These are phyloP conservation scores for Aphrophora alni DNA, from an alignment of 2,888 invertebrate species.

Conservation along the genomic window DNA sequence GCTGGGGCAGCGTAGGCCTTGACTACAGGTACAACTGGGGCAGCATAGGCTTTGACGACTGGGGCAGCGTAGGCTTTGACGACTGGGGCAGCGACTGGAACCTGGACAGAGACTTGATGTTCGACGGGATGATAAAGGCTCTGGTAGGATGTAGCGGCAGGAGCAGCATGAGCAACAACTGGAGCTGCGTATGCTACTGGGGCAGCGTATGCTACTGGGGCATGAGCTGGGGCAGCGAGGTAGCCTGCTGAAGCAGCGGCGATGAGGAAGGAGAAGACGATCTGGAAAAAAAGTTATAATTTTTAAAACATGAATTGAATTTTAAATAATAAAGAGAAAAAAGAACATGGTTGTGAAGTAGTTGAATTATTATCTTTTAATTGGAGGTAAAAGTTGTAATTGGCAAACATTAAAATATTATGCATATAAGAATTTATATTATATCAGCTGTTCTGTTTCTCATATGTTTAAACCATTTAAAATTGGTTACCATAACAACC, in stretches of 20 bases:
- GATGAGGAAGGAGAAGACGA: slow-evolving; percentile 57
- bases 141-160: slow-evolving; percentile 7
- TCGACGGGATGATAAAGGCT: neutral
- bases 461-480: too few relatives aligned
- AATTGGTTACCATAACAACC: too few relatives aligned
- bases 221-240: slow-evolving; percentile 19
- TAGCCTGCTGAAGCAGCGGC: slow-evolving; percentile 54
- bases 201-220: neutral
- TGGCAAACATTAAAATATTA: too few relatives aligned
- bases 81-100: neutral
- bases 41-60: neutral
- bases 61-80: neutral
- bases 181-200: neutral
- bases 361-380: too few relatives aligned
- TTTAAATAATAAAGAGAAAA: too few relatives aligned
- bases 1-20: neutral
- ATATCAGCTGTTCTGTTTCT: too few relatives aligned
- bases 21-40: neutral
- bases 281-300: slow-evolving; percentile 41
- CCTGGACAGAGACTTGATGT: neutral
- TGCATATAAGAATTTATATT: too few relatives aligned
- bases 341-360: too few relatives aligned
- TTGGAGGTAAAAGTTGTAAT: too few relatives aligned
- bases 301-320: too few relatives aligned
- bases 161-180: neutral